Percentiles rank a stretch among this genome's conserved stretches.
These are phyloP conservation scores for Laodelphax striatellus DNA, from an alignment of 1,140 invertebrate genomes.

Conservation along the genomic window DNA sequence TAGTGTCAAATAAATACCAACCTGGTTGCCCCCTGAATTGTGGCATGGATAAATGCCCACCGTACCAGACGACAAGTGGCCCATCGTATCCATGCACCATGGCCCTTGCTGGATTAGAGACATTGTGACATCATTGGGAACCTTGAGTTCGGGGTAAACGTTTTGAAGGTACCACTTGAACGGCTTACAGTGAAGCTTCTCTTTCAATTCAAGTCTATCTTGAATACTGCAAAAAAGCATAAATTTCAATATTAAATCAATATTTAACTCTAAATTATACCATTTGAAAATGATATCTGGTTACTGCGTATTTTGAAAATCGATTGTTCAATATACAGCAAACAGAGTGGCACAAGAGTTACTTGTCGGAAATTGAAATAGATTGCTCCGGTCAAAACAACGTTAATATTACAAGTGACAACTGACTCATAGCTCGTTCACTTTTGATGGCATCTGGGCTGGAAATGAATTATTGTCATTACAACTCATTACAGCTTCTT, in stretches of 20 bases:
- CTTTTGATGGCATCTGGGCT: too few species aligned
- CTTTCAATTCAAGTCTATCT: conserved; percentile 69
- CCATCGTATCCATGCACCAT: conserved; percentile 87
- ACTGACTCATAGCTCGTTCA: too few species aligned
- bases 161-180: conserved; percentile 97
- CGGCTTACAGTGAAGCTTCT: conserved; percentile 79
- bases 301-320: too few species aligned
- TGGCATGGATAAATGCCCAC: conserved; percentile 91
- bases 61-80: conserved; percentile 67
- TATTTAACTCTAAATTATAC: background rate
- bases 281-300: too few species aligned
- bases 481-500: too few species aligned
- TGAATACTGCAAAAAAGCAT: conserved; percentile 53
- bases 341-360: too few species aligned
- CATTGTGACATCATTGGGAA: conserved; percentile 46
- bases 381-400: too few species aligned
- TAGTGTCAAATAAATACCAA: conserved; percentile 26
- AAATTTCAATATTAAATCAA: conserved; percentile 6
- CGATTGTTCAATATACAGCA: too few species aligned
- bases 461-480: too few species aligned
- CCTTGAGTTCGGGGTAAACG: conserved; percentile 86
- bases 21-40: conserved; percentile 90
- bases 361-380: too few species aligned
- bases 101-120: conserved; percentile 62
- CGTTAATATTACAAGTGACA: too few species aligned